These are phyloP conservation scores for Amblyopsis hoosieri DNA, from an alignment of 2,797 vertebrate species.

Conservation along the genomic window DNA sequence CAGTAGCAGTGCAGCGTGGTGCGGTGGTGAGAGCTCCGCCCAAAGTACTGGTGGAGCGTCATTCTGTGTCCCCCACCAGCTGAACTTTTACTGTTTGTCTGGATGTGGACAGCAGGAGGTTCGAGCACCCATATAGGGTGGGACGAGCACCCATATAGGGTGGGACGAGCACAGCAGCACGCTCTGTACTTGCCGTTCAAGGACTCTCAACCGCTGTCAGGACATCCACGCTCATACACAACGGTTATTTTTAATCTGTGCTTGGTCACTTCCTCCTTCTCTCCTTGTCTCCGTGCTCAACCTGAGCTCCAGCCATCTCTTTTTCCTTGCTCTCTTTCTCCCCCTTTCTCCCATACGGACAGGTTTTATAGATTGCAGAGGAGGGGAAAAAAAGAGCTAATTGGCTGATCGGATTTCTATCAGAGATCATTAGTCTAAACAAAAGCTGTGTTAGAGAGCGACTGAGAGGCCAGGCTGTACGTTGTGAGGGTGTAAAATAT, in stretches of 20 bases:
- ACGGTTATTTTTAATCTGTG: constrained; percentile 47
- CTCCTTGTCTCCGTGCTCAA: constrained; percentile 48
- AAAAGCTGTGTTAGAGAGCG: constrained; percentile 47
- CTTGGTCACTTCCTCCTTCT: constrained; percentile 27
- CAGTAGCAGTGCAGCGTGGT: constrained; percentile 49
- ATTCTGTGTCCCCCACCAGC: constrained; percentile 57
- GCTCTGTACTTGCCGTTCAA: constrained; percentile 37
- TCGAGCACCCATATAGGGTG: constrained; percentile 27
- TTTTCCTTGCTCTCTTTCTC: constrained; percentile 45
- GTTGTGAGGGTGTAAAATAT: constrained; percentile 12
- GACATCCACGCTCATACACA: too few relatives aligned
- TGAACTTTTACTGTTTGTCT: constrained; percentile 10
- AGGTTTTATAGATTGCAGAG: constrained; percentile 59
- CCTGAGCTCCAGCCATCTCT: constrained; percentile 6
- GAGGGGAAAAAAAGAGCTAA: constrained; percentile 54
- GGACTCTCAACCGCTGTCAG: constrained; percentile 23
- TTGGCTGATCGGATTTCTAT: constrained; percentile 69
- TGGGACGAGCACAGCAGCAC: constrained; percentile 34
- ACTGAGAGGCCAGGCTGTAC: constrained; percentile 11
- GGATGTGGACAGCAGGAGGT: constrained; percentile 14
- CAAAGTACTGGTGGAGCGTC: constrained; percentile 71
- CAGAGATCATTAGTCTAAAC: constrained; percentile 60
- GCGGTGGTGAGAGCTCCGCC: constrained; percentile 47
- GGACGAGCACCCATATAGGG: constrained; percentile 33
- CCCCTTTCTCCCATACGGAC: constrained; percentile 32